Evolutionary conservation across 2,888 invertebrate species (phyloP), one percentile per base, ranked within the genome.

Genomic region (Congeria kusceri): DNA sequence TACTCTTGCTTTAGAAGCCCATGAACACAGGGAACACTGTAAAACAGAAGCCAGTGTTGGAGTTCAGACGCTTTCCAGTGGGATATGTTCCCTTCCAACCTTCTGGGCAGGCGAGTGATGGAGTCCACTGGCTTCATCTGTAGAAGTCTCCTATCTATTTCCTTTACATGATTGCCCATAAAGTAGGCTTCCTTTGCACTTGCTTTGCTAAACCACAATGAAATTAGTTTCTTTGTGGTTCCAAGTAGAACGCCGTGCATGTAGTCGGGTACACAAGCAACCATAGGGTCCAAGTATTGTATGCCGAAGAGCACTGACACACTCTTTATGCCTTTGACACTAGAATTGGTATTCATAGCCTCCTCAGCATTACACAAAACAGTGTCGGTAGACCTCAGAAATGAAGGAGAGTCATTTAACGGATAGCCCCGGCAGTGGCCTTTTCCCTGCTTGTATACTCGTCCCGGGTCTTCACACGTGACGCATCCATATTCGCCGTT

Each of bases 401-500:
- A n/a, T n/a, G n/a, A n/a, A n/a, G n/a, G n/a, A n/a, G n/a, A n/a
- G n/a, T n/a, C 49, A 49, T 20, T 18, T 7, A 13, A 25, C 1
- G 79, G 75, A 49, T 62, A 79, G 13, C 29, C 56, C 44, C 70
- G 27, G 20, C 57, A 32, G 46, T 68, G 63, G 9, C 80, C 80
- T 65, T 67, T 76, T 15, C 68, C 67, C 18, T 58, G 32, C 49
- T 46, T n/a, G 15, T 28, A 46, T 7, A 71, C 53, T 46, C 49
- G 20, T 7, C 80, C 80, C 46, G 61, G 57, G 18, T 68, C 65
- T 44, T 58, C 63, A 65, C 80, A 80, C 15, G 47, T 44, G 11
- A 76, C 13, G 47, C 80, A 80, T 23, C 71, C 71, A 72, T 44
- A 63, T 57, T 63, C 39, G 0, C 80, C 80, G 72, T 80, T 80